These are phyloP conservation scores for Rhinoderma darwinii DNA, from an alignment of 2,113 vertebrate species.

Conservation along the genomic window DNA sequence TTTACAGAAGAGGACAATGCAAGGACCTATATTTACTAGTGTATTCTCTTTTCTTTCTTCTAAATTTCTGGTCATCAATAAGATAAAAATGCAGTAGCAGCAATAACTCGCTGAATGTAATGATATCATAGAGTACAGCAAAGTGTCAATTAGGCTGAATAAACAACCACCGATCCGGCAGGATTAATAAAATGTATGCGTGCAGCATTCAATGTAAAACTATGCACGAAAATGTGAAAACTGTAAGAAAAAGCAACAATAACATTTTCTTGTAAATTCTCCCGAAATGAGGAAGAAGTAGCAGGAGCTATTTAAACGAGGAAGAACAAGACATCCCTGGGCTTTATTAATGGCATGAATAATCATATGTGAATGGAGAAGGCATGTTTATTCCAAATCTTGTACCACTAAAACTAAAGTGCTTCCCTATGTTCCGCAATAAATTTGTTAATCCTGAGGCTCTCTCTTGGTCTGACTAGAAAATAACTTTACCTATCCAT, in stretches of 20 bases:
- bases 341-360: slow-evolving; percentile 18
- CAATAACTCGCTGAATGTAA: neutral
- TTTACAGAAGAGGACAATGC: too few relatives aligned
- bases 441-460: slow-evolving; percentile 31
- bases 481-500: slow-evolving; percentile 57
- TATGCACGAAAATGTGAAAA: neutral
- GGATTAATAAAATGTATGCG: neutral
- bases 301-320: neutral
- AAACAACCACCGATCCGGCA: neutral
- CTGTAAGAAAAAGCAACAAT: neutral
- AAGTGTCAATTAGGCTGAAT: neutral
- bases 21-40: too few relatives aligned
- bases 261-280: neutral
- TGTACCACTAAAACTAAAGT: slow-evolving; percentile 44
- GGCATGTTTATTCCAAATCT: slow-evolving; percentile 39
- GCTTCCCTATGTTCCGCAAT: slow-evolving; percentile 52
- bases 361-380: neutral
- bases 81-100: neutral
- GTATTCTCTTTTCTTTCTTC: neutral
- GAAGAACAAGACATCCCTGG: neutral
- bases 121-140: neutral
- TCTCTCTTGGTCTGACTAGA: slow-evolving; percentile 46
- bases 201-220: neutral
- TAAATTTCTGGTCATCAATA: neutral
- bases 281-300: neutral